These are phyloP conservation scores for Platyura marginata DNA, from an alignment of 1,140 invertebrate species.

Conservation along the genomic window DNA sequence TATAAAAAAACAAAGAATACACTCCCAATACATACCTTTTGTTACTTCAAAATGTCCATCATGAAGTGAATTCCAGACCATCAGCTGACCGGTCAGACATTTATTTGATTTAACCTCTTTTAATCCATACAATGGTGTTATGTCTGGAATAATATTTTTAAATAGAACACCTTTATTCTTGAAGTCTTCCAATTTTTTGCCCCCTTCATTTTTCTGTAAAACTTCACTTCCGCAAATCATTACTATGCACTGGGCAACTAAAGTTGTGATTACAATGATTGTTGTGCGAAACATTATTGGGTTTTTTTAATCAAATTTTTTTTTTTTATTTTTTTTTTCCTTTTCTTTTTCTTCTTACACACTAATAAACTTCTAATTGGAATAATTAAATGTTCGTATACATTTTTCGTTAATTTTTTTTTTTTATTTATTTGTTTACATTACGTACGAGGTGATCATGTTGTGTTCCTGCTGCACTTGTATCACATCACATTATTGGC, in stretches of 20 bases:
- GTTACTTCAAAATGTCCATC: neutral
- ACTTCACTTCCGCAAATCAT: neutral
- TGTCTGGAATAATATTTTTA: neutral
- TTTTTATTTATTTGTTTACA: too few species aligned
- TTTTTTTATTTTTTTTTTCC: too few species aligned
- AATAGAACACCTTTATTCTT: neutral
- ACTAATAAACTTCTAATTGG: too few species aligned
- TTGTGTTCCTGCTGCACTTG: too few species aligned
- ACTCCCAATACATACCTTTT: neutral
- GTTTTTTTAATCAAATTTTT: too few species aligned
- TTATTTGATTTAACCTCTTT: neutral
- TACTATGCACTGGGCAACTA: neutral
- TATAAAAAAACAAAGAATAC: neutral
- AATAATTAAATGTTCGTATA: too few species aligned
- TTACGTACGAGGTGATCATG: too few species aligned
- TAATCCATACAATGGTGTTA: neutral
- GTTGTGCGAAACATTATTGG: too few species aligned
- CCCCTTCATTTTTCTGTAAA: neutral
- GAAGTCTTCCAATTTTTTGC: neutral
- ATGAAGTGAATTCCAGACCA: neutral
- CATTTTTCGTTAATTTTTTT: too few species aligned
- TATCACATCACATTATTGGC: too few species aligned
- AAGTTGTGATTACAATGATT: too few species aligned
- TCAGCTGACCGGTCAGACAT: neutral
- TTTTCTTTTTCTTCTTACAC: too few species aligned